A percentile compares a stretch with the other conserved stretches of the same genome.
Conservation (phyloP, 2,888 invertebrate genomes). For the Meiosimyza decipiens region DNA sequence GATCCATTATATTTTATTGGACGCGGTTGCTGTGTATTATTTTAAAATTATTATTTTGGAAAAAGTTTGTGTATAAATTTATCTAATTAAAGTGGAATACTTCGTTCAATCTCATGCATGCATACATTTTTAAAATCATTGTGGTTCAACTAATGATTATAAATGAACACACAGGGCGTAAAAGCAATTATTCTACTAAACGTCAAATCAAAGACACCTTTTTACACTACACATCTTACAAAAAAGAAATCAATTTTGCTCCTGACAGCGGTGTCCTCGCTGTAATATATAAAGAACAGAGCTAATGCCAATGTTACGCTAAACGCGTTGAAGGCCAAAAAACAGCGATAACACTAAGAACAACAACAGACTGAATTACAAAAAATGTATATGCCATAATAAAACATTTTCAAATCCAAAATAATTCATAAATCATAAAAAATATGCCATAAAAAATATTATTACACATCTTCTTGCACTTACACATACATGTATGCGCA, state of each 20-base stretch:
- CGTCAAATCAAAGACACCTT: conserved; percentile 45
- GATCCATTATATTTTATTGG: too few species aligned
- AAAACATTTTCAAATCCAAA: conserved; percentile 52
- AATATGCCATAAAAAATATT: conserved; percentile 54
- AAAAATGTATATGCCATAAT: neutral
- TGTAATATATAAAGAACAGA: neutral
- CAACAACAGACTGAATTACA: neutral
- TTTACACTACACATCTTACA: neutral
- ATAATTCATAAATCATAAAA: conserved; percentile 65
- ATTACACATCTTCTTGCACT: conserved; percentile 1
- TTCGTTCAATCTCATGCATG: too few species aligned
- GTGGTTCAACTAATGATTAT: neutral
- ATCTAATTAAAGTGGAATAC: too few species aligned
- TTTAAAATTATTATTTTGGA: too few species aligned
- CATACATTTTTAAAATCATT: too few species aligned
- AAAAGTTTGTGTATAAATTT: too few species aligned
- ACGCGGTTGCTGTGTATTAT: too few species aligned
- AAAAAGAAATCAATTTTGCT: neutral
- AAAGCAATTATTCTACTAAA: conserved; percentile 40
- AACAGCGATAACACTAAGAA: neutral
- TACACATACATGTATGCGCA: conserved; percentile 41
- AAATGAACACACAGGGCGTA: neutral
- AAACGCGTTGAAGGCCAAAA: conserved; percentile 30
- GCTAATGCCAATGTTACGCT: conserved; percentile 15
- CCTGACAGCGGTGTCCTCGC: too few species aligned